Base-by-base conservation (phyloP, 53 echinoderm and acorn worm species). In the Holothuria scabra region DNA sequence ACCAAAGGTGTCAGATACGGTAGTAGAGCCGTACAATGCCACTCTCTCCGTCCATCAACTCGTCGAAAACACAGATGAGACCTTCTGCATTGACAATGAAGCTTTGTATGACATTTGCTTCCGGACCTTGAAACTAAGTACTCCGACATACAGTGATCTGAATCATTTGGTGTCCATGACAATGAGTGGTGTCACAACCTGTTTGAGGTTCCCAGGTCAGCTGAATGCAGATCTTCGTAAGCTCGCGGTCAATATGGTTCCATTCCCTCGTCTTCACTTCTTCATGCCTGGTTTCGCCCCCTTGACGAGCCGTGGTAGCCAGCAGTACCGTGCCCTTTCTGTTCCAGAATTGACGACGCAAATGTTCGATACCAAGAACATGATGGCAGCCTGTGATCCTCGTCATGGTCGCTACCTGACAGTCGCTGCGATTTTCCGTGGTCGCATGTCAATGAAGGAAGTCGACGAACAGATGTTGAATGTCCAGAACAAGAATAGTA, bases 401-500 rank as follows among this genome's bases (percentile, higher is more conserved):
- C 91, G 88, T 85, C 91, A 91, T 41, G 91, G 91, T 56, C 91
- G 91, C 56, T 95, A 64, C 91, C 87, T 76, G 66, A 91, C 89
- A 89, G 91, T 78, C 58, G 95, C 93, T 52, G 91, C 89, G 91
- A 93, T 89, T 66, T 95, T 95, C 89, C 91, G 95, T 84, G 95
- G 95, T 55, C 95, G 93, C 66, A 95, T 95, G 95, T 95, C 95
- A 86, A 95, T 95, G 95, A 95, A 95, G 85, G 95, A 95, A 62
- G 95, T 95, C 26, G 95, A 95, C 65, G 95, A 93, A 65, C 93
- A 93, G 83, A 90, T 93, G 90, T 59, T 93, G 87, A 93, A 93
- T 56, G 44, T 90, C 29, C 93, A 93, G 83, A 93, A 93, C 85
- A 90, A 90, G 83, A 93, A 93, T 83, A 90, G 87, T 85, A 93